phyloP scores from a whole-genome alignment of 1,140 invertebrate species.

The Eulimnadia texana region DNA sequence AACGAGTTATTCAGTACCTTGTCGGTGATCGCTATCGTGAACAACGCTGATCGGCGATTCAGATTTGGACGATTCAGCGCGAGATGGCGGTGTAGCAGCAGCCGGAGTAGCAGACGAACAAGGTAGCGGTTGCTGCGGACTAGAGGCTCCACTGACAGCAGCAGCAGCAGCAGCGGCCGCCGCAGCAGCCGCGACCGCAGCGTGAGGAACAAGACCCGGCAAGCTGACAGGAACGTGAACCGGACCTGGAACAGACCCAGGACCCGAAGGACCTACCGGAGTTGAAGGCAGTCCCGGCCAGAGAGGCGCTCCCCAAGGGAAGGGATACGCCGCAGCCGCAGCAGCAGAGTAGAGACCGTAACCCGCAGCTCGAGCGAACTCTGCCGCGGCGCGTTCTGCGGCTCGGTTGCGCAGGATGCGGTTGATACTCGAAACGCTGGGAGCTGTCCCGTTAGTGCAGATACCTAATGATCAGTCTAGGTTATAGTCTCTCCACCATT shows the following conservation, averaged over 20 bases:
- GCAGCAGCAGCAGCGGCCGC: slow-evolving; percentile 16
- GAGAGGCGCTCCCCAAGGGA: slow-evolving; percentile 26
- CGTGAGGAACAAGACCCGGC: slow-evolving; percentile 9
- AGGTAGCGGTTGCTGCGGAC: slow-evolving; percentile 8
- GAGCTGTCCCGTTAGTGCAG: slow-evolving; percentile 71
- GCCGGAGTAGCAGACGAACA: neutral
- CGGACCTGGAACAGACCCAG: slow-evolving; percentile 3
- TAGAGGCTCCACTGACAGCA: neutral
- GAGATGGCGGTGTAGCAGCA: slow-evolving; percentile 6
- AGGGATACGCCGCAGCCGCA: slow-evolving; percentile 19
- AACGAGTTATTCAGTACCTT: too few relatives aligned
- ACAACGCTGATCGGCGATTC: neutral
- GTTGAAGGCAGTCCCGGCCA: slow-evolving; percentile 15
- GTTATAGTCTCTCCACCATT: neutral
- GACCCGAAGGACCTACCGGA: slow-evolving; percentile 12
- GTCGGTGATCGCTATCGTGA: too few relatives aligned
- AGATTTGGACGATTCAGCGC: slow-evolving; percentile 1
- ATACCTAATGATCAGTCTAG: too few relatives aligned
- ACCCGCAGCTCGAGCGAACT: slow-evolving; percentile 77
- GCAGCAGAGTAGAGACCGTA: slow-evolving; percentile 57
- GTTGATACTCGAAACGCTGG: slow-evolving; percentile 85
- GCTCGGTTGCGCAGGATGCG: slow-evolving; percentile 77
- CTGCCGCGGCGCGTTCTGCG: slow-evolving; percentile 79
- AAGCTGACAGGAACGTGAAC: slow-evolving; percentile 22
- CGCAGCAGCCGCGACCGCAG: slow-evolving; percentile 13